Conservation (phyloP, 2,113 vertebrate genomes). For the Dunckerocampus dactyliophorus region DNA sequence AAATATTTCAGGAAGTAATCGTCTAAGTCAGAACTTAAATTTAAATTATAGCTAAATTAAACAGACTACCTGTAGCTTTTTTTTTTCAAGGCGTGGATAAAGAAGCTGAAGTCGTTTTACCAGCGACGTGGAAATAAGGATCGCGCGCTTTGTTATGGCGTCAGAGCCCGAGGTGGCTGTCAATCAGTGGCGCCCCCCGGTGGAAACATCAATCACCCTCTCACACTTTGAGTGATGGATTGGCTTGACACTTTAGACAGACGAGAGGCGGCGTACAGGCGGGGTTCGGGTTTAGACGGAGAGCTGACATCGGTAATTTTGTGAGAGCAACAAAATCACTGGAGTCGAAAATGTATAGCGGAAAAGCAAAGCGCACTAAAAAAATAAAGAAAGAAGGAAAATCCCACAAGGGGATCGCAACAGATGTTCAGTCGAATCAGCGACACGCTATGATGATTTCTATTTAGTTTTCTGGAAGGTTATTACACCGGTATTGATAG, state of each 20-base stretch:
- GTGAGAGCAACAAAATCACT: background rate
- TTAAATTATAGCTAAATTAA: too few species aligned
- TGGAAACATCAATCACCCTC: constrained; percentile 37
- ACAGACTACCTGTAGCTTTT: background rate
- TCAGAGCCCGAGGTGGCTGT: constrained; percentile 43
- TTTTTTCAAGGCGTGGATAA: constrained; percentile 31
- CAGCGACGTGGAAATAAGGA: too few species aligned
- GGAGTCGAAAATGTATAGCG: background rate
- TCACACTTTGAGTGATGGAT: constrained; percentile 44
- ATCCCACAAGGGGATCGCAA: background rate
- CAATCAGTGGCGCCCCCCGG: constrained; percentile 26
- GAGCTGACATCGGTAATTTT: constrained; percentile 7
- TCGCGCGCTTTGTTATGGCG: constrained; percentile 31
- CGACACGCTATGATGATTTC: background rate
- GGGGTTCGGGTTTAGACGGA: constrained; percentile 23
- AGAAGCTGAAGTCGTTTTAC: constrained; percentile 20
- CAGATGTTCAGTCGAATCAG: constrained; percentile 2
- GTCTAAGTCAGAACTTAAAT: background rate
- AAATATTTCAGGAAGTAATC: constrained; percentile 11
- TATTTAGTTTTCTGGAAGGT: too few species aligned
- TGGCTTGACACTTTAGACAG: constrained; percentile 20
- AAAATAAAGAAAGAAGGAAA: too few species aligned
- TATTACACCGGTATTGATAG: too few species aligned
- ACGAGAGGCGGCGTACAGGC: constrained; percentile 18
- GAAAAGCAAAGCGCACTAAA: too few species aligned